These are phyloP conservation scores for Thereva nobilitata DNA, from an alignment of 2,888 invertebrate species.

Conservation along the genomic window DNA sequence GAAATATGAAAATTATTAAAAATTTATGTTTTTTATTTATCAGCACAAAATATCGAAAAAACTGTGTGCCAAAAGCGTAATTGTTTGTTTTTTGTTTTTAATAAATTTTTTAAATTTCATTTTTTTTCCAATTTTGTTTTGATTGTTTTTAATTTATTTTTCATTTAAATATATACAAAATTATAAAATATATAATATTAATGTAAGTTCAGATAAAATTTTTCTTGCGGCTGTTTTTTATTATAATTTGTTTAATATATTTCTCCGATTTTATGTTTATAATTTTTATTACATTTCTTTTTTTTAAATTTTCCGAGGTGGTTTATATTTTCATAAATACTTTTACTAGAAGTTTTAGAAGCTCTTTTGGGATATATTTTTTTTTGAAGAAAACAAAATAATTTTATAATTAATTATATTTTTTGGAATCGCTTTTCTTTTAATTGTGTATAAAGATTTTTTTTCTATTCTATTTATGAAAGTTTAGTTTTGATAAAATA, in stretches of 20 bases:
- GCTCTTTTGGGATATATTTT: no score
- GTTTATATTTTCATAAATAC: no score
- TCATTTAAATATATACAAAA: constrained; percentile 17
- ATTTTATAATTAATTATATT: no score
- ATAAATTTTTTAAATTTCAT: constrained; percentile 4
- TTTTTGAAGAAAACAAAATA: no score
- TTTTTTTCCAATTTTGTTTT: constrained; percentile 6
- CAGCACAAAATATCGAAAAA: constrained; percentile 25
- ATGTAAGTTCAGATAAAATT: constrained; percentile 12
- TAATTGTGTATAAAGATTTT: constrained; percentile 11
- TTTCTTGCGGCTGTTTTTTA: constrained; percentile 10
- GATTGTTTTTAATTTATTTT: constrained; percentile 25
- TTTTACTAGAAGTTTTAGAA: no score
- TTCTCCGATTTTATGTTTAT: no score
- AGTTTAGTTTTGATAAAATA: constrained; percentile 15
- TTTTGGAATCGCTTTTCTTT: not conserved
- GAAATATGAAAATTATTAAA: not conserved
- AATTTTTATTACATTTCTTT: no score
- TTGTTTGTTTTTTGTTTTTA: constrained; percentile 13
- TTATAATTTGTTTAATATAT: constrained; percentile 9
- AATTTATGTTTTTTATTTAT: no score
- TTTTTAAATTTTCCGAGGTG: no score
- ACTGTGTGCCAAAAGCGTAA: constrained; percentile 4
- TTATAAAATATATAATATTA: constrained; percentile 18
- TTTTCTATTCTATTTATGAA: constrained; percentile 8